Evolutionary conservation across 1,140 invertebrate genomes (phyloP).

Genomic region (Myzus persicae): DNA sequence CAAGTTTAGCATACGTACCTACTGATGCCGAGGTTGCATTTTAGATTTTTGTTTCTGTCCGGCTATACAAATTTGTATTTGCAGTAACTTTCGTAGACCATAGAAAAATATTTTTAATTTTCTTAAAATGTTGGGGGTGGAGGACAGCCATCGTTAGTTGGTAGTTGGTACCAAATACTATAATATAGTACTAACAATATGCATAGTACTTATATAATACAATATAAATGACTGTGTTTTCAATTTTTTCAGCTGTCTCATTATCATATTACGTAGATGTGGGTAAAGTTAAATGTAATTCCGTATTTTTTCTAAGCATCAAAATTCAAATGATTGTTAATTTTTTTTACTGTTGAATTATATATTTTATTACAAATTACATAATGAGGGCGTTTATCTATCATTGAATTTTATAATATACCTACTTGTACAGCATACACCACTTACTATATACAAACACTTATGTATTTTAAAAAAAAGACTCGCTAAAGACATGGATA

Average conservation of each 20-base stretch:
- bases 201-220: neutral
- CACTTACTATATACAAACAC: neutral
- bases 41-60: no score
- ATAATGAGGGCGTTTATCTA: neutral
- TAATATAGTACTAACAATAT: no score
- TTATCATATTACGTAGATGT: neutral
- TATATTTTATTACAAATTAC: neutral
- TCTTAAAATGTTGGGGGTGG: no score
- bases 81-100: no score
- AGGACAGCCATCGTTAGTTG: no score
- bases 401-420: neutral
- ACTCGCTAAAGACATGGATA: neutral
- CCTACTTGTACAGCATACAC: no score
- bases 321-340: neutral
- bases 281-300: neutral
- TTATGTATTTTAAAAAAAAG: neutral
- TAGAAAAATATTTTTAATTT: no score
- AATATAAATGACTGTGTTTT: no score
- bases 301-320: neutral
- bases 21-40: no score
- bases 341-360: neutral
- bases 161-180: no score
- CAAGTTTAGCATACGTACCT: no score
- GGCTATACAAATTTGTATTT: no score
- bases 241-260: neutral